Conservation (phyloP, 2,113 vertebrate genomes). For the Lepus americanus region DNA sequence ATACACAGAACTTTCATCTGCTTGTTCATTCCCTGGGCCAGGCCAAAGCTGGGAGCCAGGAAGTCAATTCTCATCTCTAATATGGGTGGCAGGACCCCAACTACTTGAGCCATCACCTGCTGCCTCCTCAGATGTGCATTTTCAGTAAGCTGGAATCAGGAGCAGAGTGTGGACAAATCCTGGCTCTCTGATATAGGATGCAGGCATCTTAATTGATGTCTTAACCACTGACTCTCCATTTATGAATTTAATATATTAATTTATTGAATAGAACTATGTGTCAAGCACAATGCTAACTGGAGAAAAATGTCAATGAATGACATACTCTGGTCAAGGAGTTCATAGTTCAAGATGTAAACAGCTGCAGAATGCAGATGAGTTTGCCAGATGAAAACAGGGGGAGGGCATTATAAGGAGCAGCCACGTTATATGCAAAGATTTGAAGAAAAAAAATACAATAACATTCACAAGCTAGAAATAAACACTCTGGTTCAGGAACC, state of each 20-base stretch:
- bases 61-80: too few relatives aligned
- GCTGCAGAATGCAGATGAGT: not conserved
- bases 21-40: too few relatives aligned
- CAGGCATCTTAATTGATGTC: too few relatives aligned
- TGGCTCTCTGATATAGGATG: too few relatives aligned
- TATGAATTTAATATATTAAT: slow-evolving; percentile 11
- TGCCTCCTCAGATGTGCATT: too few relatives aligned
- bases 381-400: not conserved
- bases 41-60: too few relatives aligned
- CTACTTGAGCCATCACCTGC: too few relatives aligned
- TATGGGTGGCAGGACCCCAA: too few relatives aligned
- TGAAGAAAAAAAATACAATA: not conserved
- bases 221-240: not conserved
- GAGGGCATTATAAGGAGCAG: not conserved
- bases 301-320: not conserved
- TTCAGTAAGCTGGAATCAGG: too few relatives aligned
- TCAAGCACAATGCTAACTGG: not conserved
- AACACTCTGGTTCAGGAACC: not conserved
- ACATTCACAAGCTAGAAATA: not conserved
- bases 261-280: not conserved
- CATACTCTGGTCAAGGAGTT: not conserved
- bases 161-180: too few relatives aligned
- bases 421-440: not conserved
- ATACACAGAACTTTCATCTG: too few relatives aligned
- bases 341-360: not conserved